Evolutionary conservation across 2,797 vertebrate genomes (phyloP).

Genomic region (Macropus fuliginosus): DNA sequence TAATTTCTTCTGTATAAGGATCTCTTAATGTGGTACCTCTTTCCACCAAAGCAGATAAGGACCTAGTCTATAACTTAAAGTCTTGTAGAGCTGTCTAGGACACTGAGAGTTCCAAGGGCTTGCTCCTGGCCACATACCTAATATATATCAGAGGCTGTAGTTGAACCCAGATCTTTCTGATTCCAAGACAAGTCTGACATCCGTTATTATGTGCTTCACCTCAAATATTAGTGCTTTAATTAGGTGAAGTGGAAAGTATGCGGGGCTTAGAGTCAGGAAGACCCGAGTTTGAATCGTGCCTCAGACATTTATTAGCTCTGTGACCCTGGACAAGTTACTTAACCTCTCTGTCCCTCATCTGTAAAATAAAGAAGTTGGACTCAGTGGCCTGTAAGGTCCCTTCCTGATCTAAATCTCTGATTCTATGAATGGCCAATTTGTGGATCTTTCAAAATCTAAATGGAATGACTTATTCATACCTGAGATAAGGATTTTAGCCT

Average conservation of each 20-base stretch:
- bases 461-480: constrained; percentile 10
- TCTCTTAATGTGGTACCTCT: neutral
- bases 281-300: neutral
- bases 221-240: neutral
- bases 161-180: neutral
- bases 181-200: neutral
- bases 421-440: neutral
- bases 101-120: neutral
- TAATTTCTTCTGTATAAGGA: neutral
- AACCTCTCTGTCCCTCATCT: neutral
- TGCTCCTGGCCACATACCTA: neutral
- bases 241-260: neutral
- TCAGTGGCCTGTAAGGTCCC: neutral
- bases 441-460: neutral
- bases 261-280: neutral
- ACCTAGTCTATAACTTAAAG: neutral
- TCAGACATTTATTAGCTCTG: neutral
- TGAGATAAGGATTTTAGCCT: constrained; percentile 13
- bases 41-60: neutral
- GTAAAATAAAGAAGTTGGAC: neutral
- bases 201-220: neutral
- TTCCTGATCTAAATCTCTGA: neutral
- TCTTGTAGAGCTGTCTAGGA: neutral
- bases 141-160: neutral
- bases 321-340: neutral